Base-by-base conservation (phyloP, 1,140 invertebrate genomes). In the Meloidogyne exigua region DNA sequence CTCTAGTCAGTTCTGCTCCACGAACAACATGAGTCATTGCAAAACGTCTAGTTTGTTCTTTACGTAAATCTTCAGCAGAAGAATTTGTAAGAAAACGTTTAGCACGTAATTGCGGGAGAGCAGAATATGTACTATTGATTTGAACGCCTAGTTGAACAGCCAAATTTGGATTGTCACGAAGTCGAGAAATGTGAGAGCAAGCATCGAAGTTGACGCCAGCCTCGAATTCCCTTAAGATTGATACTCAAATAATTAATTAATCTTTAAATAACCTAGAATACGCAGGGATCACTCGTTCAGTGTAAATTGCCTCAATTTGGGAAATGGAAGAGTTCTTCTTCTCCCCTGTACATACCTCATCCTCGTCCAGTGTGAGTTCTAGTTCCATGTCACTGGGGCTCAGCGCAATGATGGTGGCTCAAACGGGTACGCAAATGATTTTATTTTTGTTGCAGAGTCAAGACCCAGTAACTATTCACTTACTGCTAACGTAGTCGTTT, bases 221-320 rank as follows among this genome's bases (percentile, higher is more conserved):
- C 4, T 57, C 49, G n/a, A 57, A 57, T 9, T 57, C 49, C 49
- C 49, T 44, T 18, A 44, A 44, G 18, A 21, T 4, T 18, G 18
- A 18, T 4, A 5, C 15, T 49, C 2, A 49, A 18, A 18, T 13
- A 49, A 49, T 2, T 3, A 18, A 1, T 42, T 13, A 49, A 49
- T 0, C 18, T 49, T 49, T 3, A 63, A 57, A 26, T 11, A 11
- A 76, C 76, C 76, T 77, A 75, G 39, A 77, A 77, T 77, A 77
- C 23, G 76, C 62, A 39, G 76, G 76, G 42, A 77, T 42, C 26
- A 36, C 70, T 63, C 73, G 49, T 36, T 49, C 21, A 28, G 39
- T 57, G n/a, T 77, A 66, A 75, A 77, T 77, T 77, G 76, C 76
- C 76, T 77, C 76, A 77, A 77, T 77, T 65, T 25, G 18, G 12